These are phyloP conservation scores for Sebastes trivittatus DNA, from an alignment of 2,797 vertebrate genomes.

Conservation along the genomic window DNA sequence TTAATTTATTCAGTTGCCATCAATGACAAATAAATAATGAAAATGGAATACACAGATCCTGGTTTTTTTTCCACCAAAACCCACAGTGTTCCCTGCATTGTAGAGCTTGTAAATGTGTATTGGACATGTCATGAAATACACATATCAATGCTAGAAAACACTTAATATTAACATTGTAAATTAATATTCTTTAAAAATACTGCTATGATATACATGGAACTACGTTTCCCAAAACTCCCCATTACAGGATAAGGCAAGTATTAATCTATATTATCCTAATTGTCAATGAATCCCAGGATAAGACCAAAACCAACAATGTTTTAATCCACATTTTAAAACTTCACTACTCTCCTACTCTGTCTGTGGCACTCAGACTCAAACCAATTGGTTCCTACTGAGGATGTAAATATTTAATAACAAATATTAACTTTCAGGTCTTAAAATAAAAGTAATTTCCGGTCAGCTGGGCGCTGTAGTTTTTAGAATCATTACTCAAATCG, in stretches of 20 bases:
- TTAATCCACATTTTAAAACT: not conserved
- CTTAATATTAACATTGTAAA: not conserved
- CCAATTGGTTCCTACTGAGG: not conserved
- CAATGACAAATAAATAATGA: slow-evolving; percentile 82
- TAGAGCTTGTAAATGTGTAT: not conserved
- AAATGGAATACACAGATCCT: slow-evolving; percentile 55
- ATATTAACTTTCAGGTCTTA: not conserved
- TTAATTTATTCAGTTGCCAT: slow-evolving; percentile 89
- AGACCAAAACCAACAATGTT: not conserved
- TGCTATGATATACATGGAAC: not conserved
- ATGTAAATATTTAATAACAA: not conserved
- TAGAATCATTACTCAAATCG: not conserved
- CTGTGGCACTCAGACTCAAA: not conserved
- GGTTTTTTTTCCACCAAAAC: slow-evolving; percentile 13
- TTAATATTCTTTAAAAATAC: not conserved
- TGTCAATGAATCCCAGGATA: not conserved
- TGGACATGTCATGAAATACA: not conserved
- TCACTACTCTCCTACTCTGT: not conserved
- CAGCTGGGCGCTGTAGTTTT: not conserved
- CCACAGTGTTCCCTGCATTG: not conserved
- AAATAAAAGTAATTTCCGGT: not conserved
- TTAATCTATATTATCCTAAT: not conserved
- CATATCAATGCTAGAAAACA: not conserved
- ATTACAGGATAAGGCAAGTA: not conserved
- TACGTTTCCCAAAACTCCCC: not conserved